phyloP scores from a whole-genome alignment of 1,140 invertebrate species.

The Brachionus rotundiformis region DNA sequence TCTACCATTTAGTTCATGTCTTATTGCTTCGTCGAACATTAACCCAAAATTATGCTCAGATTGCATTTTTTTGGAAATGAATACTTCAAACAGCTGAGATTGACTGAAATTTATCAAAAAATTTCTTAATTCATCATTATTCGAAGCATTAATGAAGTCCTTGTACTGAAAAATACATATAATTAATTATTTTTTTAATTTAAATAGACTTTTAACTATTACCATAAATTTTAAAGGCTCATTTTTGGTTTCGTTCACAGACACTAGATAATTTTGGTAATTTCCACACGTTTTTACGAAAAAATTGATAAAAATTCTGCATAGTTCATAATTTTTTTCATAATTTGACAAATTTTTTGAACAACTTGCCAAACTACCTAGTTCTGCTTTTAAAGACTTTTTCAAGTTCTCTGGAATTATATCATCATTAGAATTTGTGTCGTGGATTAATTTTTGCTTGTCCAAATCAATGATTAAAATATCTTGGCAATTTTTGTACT shows the following conservation, averaged over 20 bases:
- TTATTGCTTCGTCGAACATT: constrained; percentile 40
- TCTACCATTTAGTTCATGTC: background rate
- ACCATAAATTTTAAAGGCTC: constrained; percentile 41
- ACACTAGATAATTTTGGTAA: background rate
- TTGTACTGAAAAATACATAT: background rate
- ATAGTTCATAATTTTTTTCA: constrained; percentile 47
- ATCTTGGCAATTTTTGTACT: constrained; percentile 62
- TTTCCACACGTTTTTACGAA: constrained; percentile 27
- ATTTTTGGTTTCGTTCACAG: background rate
- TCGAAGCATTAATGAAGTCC: constrained; percentile 22
- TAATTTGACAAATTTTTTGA: constrained; percentile 65
- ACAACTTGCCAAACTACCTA: constrained; percentile 69
- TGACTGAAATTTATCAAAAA: constrained; percentile 25
- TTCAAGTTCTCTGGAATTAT: constrained; percentile 67
- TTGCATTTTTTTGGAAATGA: constrained; percentile 9
- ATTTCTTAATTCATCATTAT: background rate
- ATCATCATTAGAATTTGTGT: constrained; percentile 71
- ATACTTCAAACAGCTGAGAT: constrained; percentile 49
- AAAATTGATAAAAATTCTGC: constrained; percentile 34
- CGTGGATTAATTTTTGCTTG: constrained; percentile 53
- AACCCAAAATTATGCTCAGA: background rate
- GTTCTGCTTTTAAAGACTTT: constrained; percentile 66
- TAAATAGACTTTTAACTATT: constrained; percentile 3
- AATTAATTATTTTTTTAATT: background rate
- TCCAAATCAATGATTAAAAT: constrained; percentile 55